Conservation (phyloP, 2,888 invertebrate species). For the Blastobasis lacticolella region DNA sequence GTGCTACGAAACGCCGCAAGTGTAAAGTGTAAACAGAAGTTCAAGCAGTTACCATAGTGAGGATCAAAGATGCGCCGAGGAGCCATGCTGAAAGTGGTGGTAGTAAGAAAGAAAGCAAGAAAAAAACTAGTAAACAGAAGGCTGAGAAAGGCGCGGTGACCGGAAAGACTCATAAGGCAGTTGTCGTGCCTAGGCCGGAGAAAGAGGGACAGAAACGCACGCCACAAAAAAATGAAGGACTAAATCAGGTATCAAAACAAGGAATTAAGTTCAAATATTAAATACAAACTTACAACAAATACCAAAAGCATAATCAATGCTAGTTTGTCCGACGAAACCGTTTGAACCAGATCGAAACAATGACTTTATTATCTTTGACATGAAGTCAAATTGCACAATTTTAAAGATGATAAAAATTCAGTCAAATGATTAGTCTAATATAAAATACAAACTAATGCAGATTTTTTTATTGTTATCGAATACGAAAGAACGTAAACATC, state of each 20-base stretch:
- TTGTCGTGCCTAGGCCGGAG: conserved; percentile 45
- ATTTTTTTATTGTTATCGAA: too few relatives aligned
- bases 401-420: too few relatives aligned
- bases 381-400: too few relatives aligned
- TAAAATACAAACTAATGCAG: too few relatives aligned
- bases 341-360: too few relatives aligned
- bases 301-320: too few relatives aligned
- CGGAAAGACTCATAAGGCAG: conserved; percentile 47
- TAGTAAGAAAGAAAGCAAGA: conserved; percentile 77
- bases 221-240: conserved; percentile 39
- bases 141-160: conserved; percentile 70
- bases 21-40: conserved; percentile 7
- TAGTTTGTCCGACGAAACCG: too few relatives aligned
- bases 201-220: conserved; percentile 46
- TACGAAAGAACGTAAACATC: too few relatives aligned
- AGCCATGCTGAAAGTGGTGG: conserved; percentile 76
- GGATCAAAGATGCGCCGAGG: conserved; percentile 77
- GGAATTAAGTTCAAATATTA: background rate
- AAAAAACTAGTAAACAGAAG: conserved; percentile 76
- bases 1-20: background rate
- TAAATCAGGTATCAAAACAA: conserved; percentile 40
- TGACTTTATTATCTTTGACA: too few relatives aligned
- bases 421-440: too few relatives aligned
- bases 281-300: too few relatives aligned
- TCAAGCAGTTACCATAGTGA: conserved; percentile 77